These are phyloP conservation scores for Tapera naevia DNA, from an alignment of 2,797 vertebrate genomes.

Conservation along the genomic window DNA sequence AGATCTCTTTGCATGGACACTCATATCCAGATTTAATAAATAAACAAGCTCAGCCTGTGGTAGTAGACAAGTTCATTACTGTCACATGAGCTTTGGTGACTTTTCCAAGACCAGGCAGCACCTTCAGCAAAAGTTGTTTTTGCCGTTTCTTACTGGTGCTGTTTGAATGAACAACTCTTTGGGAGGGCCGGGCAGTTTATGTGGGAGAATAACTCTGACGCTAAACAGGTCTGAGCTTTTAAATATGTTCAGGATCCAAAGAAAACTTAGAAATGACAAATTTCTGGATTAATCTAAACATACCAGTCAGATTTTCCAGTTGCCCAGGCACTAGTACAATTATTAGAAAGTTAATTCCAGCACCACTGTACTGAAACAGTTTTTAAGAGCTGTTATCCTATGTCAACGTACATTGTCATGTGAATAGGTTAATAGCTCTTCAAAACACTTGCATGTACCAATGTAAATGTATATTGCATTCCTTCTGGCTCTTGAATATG, in stretches of 20 bases:
- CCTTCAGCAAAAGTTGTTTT: background rate
- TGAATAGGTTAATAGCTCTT: too few species aligned
- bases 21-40: background rate
- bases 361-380: background rate
- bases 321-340: background rate
- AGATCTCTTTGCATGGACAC: background rate
- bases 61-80: background rate
- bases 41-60: background rate
- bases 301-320: background rate
- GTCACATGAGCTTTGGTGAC: accelerated
- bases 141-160: background rate
- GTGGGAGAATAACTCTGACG: background rate
- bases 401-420: background rate
- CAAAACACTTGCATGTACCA: too few species aligned
- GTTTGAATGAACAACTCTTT: background rate
- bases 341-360: constrained; percentile 7
- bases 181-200: background rate
- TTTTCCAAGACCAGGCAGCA: background rate
- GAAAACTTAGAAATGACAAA: background rate
- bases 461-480: background rate
- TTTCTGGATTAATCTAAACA: background rate
- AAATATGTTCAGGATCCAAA: background rate
- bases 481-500: background rate
- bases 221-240: background rate
- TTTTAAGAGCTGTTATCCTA: background rate